Evolutionary conservation across 2,797 vertebrate species (phyloP).

Genomic region (Helicolenus hilgendorfi): DNA sequence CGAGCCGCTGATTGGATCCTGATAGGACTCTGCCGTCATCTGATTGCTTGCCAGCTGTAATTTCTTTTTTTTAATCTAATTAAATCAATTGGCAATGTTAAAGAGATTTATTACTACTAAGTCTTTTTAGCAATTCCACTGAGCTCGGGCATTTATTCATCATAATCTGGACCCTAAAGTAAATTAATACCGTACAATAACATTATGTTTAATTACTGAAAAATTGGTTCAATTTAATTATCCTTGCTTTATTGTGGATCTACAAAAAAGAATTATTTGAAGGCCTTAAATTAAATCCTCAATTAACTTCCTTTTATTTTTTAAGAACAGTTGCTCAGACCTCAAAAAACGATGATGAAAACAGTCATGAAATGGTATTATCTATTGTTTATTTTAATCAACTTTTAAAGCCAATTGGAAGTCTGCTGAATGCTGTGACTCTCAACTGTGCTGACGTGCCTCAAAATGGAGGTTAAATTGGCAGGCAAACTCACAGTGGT

Average conservation of each 20-base stretch:
- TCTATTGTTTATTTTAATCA: slow-evolving; percentile 27
- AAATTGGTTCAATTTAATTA: slow-evolving; percentile 45
- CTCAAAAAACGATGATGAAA: slow-evolving; percentile 14
- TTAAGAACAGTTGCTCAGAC: slow-evolving; percentile 9
- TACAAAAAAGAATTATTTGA: slow-evolving; percentile 32
- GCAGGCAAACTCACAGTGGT: slow-evolving; percentile 24
- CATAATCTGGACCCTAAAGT: slow-evolving; percentile 62
- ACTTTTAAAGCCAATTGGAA: slow-evolving; percentile 16
- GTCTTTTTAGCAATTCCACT: slow-evolving; percentile 45
- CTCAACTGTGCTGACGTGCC: slow-evolving; percentile 7
- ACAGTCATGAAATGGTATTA: neutral
- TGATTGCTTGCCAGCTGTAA: slow-evolving; percentile 71
- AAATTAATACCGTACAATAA: slow-evolving; percentile 53
- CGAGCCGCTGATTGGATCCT: slow-evolving; percentile 78
- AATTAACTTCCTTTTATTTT: slow-evolving; percentile 3
- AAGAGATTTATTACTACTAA: slow-evolving; percentile 67
- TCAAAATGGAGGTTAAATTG: slow-evolving; percentile 43
- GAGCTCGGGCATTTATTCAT: slow-evolving; percentile 51
- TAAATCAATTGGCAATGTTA: slow-evolving; percentile 71
- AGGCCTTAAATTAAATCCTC: slow-evolving; percentile 13
- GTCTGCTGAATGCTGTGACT: slow-evolving; percentile 4
- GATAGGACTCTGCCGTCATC: slow-evolving; percentile 68
- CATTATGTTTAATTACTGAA: slow-evolving; percentile 46
- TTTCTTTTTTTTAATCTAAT: slow-evolving; percentile 72
- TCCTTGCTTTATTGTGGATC: slow-evolving; percentile 35